Base-by-base conservation (phyloP, 2,888 invertebrate species). In the Galeopsomyia nigrocyanea region DNA sequence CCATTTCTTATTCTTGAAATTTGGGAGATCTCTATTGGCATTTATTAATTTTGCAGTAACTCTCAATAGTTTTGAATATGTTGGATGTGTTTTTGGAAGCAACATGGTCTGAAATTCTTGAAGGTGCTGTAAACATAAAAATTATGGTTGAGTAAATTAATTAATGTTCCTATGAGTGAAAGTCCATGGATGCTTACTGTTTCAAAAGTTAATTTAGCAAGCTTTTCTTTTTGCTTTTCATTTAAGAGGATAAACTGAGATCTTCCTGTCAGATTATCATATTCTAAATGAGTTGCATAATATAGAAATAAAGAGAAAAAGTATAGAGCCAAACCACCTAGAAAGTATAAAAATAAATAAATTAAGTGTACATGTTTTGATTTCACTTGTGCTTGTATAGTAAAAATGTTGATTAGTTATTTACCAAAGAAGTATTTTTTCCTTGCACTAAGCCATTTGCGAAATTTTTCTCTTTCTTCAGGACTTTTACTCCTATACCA, bases 201-300 rank as follows among this genome's bases (percentile, higher is more conserved):
- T 77, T 88, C 80, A 68, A 86, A 84, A 77, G 87, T 83, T 64
- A 84, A 77, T 53, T 86, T 78, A 14, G 87, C 83, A 39, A 88
- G 81, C 67, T 83, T 78, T 50, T 79, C 77, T 64, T 87, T 83
- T 77, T 89, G 88, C 6, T 88, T 82, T 69, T 83, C 79, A 17
- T 86, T 87, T 72, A 90, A 87, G 7, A 88, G 84, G 26, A 90
- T 86, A 76, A 90, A 90, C 69, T 90, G 83, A 70, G 82, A 84
- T 58, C 90, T 83, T 14, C 87, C 84, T 2, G 89, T 89, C 55
- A 90, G 76, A 1, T 90, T 90, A 47, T 89, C 87, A 60, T 83
- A 87, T 77, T 89, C 85, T 14, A 89, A 69, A 78, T 90, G 89
- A 10, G 80, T 80, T 5, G 82, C 57, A 63, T 86, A 87, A 65